Percentiles rank a stretch among this genome's conserved stretches.
phyloP scores from a whole-genome alignment of 1,140 invertebrate genomes.

The Dermatophagoides farinae region DNA sequence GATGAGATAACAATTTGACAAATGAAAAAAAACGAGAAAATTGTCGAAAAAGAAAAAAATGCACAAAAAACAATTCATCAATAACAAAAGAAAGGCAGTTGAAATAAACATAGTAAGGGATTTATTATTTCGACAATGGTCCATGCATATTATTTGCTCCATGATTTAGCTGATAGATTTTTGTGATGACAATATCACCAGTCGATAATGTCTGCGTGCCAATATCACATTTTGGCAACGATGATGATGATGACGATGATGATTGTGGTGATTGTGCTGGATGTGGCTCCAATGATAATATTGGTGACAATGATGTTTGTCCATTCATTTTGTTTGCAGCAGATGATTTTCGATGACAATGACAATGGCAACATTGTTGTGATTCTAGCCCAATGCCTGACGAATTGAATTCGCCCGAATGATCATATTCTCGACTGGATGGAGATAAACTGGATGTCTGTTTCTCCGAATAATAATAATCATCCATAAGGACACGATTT shows the following conservation, averaged over 20 bases:
- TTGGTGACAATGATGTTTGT: neutral
- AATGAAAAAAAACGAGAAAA: too few species aligned
- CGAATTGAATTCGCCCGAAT: too few species aligned
- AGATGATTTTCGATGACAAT: conserved; percentile 25
- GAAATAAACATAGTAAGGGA: too few species aligned
- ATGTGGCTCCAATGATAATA: neutral
- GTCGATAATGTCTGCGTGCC: conserved; percentile 66
- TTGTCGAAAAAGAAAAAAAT: too few species aligned
- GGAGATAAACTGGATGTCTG: too few species aligned
- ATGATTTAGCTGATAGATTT: conserved; percentile 50
- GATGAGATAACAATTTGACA: too few species aligned
- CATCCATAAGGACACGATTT: conserved; percentile 33
- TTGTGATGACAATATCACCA: conserved; percentile 78
- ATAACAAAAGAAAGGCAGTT: too few species aligned
- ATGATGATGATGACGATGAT: conserved; percentile 9
- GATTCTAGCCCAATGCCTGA: conserved; percentile 31
- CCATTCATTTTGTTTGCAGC: conserved; percentile 10
- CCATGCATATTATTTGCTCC: neutral
- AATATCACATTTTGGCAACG: conserved; percentile 26
- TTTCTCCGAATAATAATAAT: conserved; percentile 19
- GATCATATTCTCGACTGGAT: too few species aligned
- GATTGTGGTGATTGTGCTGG: neutral
- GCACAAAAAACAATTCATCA: too few species aligned
- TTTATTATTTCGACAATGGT: too few species aligned
- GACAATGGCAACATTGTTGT: conserved; percentile 29